Percentiles rank a stretch among this genome's conserved stretches.
Evolutionary conservation across 2,113 vertebrate species (phyloP).

Genomic region (Cephalopholis sonnerati): DNA sequence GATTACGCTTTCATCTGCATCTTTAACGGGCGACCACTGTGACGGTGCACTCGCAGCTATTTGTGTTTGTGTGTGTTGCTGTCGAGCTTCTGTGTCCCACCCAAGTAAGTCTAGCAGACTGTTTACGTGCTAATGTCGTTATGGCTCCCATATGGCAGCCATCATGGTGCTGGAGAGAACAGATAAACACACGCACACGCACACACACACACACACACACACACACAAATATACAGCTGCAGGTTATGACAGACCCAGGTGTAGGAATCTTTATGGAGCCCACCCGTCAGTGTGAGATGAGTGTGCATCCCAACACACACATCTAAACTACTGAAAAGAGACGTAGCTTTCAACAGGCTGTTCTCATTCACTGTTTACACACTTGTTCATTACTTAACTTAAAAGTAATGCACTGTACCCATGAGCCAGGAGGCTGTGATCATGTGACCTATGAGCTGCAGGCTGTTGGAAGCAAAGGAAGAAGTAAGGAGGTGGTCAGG

Average conservation of each 20-base stretch:
- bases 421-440: no score
- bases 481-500: no score
- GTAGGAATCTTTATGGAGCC: neutral
- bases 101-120: constrained; percentile 63
- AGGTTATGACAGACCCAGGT: constrained; percentile 19
- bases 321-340: neutral
- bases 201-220: neutral
- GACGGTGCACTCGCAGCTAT: constrained; percentile 1
- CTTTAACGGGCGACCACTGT: constrained; percentile 12
- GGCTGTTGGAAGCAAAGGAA: no score
- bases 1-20: constrained; percentile 11
- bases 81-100: constrained; percentile 35
- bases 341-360: no score
- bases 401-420: no score
- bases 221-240: constrained; percentile 26
- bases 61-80: constrained; percentile 21
- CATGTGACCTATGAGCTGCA: no score
- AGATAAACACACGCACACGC: neutral
- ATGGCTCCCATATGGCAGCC: constrained; percentile 77
- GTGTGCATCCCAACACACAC: neutral
- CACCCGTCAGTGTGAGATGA: neutral
- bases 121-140: constrained; percentile 73
- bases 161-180: constrained; percentile 61
- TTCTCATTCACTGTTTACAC: no score
- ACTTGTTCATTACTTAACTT: no score